A percentile compares a stretch with the other conserved stretches of the same genome.
phyloP scores from a whole-genome alignment of 2,888 invertebrate species.

The Epiblema foenella region DNA sequence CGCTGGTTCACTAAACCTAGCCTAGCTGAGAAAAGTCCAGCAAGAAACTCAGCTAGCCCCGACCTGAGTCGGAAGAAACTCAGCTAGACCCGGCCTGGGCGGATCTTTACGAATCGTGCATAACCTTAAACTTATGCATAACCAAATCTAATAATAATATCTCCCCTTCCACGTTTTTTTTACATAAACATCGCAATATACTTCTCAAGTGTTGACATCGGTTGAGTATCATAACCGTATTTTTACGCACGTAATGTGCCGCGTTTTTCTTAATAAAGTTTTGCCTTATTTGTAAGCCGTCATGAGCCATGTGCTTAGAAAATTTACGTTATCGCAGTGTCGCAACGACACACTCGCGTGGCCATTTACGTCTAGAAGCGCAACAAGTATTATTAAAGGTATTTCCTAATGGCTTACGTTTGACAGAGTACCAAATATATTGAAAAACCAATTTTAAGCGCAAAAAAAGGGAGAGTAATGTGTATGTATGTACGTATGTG shows the following conservation, averaged over 20 bases:
- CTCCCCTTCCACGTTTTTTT: neutral
- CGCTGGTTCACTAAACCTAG: too few relatives aligned
- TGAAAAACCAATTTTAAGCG: too few relatives aligned
- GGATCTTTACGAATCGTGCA: neutral
- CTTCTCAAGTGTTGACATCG: conserved; percentile 1
- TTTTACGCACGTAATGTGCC: neutral
- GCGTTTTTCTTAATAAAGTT: neutral
- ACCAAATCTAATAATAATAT: conserved; percentile 3
- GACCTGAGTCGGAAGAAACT: too few relatives aligned
- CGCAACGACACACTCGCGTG: neutral
- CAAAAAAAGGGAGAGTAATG: too few relatives aligned
- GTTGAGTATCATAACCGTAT: neutral
- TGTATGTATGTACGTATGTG: too few relatives aligned
- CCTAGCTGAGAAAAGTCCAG: too few relatives aligned
- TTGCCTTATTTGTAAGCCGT: neutral
- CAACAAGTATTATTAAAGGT: too few relatives aligned
- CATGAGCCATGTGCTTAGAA: neutral
- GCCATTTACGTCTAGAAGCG: too few relatives aligned
- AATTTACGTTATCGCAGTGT: neutral
- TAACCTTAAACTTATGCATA: neutral
- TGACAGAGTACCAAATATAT: too few relatives aligned
- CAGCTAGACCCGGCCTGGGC: too few relatives aligned
- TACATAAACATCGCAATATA: neutral
- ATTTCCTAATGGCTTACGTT: too few relatives aligned
- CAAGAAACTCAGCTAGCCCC: too few relatives aligned